Base-by-base conservation (phyloP, 2,113 vertebrate species). In the Macaca mulatta region DNA sequence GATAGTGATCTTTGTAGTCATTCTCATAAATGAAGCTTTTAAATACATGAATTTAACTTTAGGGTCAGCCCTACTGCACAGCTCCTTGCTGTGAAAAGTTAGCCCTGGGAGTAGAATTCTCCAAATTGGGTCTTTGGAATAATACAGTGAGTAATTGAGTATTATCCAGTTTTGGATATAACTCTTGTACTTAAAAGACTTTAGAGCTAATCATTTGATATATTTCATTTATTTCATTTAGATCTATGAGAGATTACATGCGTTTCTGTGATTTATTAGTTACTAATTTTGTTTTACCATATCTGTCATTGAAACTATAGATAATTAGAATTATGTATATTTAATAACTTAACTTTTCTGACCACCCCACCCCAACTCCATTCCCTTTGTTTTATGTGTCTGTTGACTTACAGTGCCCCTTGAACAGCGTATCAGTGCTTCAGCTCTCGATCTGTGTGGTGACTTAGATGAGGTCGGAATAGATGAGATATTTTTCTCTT, bases 141-240 rank as follows among this genome's bases (percentile, higher is more conserved):
- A 96, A 81, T 69, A 11, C 9, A 82, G 2, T 86, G 38, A 74
- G 35, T 93, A 69, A 85, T 77, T 96, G 25, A 96, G 22, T 89
- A 67, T 95, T 84, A 84, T n/a, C 14, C 35, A 32, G 77, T 55
- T 84, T 77, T 96, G 32, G 40, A 4, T 55, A 69, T 35, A 91
- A 35, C 45, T 80, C 61, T 22, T n/a, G 11, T 94, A 12, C 90
- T 79, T 90, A 88, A 94, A 94, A 75, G 45, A 69, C 55, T 83
- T 87, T 52, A 80, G 84, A 84, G 20, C 16, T 96, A 94, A 83
- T 23, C 22, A 32, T 80, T 90, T 83, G 25, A 52, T 87, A 13
- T 94, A 72, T 90, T 95, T 97, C 17, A 90, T 94, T 93, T 94
- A 72, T 90, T 95, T 96, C 17, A 90, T 94, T 93, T 83, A 30